These are phyloP conservation scores for Pachydiplax longipennis DNA, from an alignment of 2,888 invertebrate species.

Conservation along the genomic window DNA sequence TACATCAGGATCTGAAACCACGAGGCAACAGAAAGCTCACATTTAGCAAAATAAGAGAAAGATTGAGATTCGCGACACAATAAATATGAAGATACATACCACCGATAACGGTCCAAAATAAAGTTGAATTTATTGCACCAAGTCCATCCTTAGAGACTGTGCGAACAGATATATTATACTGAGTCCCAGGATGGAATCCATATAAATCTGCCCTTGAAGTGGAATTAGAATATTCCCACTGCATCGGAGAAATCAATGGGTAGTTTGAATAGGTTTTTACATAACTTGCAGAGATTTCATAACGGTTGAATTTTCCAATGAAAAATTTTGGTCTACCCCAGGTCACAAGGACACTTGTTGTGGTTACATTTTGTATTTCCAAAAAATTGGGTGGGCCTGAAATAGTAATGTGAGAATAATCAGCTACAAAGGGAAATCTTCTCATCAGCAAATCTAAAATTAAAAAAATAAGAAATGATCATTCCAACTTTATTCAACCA, in stretches of 20 bases:
- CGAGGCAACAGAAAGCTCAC: neutral
- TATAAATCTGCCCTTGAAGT: constrained; percentile 57
- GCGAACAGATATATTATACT: constrained; percentile 76
- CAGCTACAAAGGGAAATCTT: neutral
- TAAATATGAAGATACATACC: constrained; percentile 54
- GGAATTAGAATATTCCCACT: constrained; percentile 55
- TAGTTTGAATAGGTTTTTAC: constrained; percentile 51
- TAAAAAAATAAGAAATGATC: neutral
- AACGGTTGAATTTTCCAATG: constrained; percentile 62
- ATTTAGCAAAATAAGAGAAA: constrained; percentile 51
- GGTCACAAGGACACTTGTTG: constrained; percentile 65
- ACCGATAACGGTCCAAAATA: constrained; percentile 76
- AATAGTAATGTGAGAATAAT: constrained; percentile 59
- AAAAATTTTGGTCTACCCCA: constrained; percentile 62
- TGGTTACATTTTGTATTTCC: constrained; percentile 66
- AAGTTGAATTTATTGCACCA: constrained; percentile 66
- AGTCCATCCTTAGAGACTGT: constrained; percentile 69
- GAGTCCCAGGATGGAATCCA: constrained; percentile 74
- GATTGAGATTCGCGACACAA: constrained; percentile 46
- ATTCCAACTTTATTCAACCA: neutral
- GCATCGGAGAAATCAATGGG: constrained; percentile 53
- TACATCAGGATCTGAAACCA: constrained; percentile 67
- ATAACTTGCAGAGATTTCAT: constrained; percentile 59
- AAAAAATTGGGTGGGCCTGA: constrained; percentile 76
- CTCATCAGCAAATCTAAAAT: neutral